phyloP scores from a whole-genome alignment of 2,797 vertebrate species.

The Premnoplex brunnescens region DNA sequence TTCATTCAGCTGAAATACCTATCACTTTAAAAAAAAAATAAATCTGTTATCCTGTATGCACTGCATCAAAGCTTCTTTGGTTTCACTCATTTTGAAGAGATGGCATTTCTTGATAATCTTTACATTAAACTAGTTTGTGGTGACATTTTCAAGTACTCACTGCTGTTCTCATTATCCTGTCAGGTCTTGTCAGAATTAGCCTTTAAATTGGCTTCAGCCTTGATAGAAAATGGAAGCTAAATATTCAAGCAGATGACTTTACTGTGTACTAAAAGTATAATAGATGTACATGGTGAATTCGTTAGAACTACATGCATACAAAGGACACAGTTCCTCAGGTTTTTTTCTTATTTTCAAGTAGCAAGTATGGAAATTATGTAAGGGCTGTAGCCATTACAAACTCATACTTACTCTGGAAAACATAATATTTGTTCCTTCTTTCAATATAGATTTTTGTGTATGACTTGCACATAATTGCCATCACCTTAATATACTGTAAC shows the following conservation, averaged over 20 bases:
- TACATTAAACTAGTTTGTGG: background rate
- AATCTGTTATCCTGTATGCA: background rate
- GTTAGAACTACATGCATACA: background rate
- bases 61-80: rapidly evolving
- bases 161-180: background rate
- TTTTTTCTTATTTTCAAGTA: background rate
- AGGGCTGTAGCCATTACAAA: background rate
- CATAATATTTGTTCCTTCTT: background rate
- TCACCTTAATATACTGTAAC: background rate
- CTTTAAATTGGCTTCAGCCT: background rate
- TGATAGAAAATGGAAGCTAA: background rate
- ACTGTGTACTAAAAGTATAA: background rate
- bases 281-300: background rate
- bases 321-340: background rate
- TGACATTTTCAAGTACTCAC: background rate
- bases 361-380: background rate
- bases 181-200: background rate
- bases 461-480: background rate
- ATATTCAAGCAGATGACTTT: background rate
- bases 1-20: background rate
- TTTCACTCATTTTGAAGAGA: background rate
- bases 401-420: background rate
- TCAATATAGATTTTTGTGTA: background rate
- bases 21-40: background rate
- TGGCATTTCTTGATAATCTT: background rate